phyloP scores from a whole-genome alignment of 2,888 invertebrate genomes.

The Steromphala cineraria region DNA sequence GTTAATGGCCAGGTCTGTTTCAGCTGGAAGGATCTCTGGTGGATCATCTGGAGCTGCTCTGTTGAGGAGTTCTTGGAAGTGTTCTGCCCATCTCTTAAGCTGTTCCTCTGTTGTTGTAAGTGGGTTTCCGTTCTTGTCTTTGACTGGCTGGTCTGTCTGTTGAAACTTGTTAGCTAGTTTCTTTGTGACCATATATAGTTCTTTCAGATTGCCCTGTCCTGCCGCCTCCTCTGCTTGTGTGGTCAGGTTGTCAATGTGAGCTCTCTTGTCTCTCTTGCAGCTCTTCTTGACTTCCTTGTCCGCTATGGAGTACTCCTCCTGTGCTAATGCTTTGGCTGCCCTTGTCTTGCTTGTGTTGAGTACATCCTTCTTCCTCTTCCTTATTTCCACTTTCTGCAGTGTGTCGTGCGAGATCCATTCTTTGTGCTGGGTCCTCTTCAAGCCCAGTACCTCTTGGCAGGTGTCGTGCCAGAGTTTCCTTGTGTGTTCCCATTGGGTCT shows the following conservation, averaged over 20 bases:
- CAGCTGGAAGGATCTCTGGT: background rate
- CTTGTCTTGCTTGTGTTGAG: background rate
- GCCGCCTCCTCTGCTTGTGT: background rate
- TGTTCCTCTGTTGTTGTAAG: conserved; percentile 5
- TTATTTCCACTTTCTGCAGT: too few species aligned
- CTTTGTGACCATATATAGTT: background rate
- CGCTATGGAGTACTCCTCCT: background rate
- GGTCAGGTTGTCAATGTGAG: too few species aligned
- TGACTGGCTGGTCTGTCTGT: conserved; percentile 19
- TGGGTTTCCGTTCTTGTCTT: conserved; percentile 17
- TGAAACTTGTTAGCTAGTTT: conserved; percentile 23
- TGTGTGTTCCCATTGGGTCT: background rate
- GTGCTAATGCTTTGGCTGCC: conserved; percentile 10
- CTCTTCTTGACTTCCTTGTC: too few species aligned
- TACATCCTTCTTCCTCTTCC: background rate
- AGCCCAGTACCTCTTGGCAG: too few species aligned
- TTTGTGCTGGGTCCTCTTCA: background rate
- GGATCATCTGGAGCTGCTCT: background rate
- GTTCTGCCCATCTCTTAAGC: conserved; percentile 19
- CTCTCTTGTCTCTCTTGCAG: background rate
- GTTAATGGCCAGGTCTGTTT: too few species aligned
- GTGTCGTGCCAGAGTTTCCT: too few species aligned
- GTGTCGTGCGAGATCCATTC: too few species aligned
- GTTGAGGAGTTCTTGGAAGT: conserved; percentile 3
- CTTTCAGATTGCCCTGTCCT: conserved; percentile 14